phyloP scores from a whole-genome alignment of 1,140 invertebrate genomes.

The Mamestra configurata region DNA sequence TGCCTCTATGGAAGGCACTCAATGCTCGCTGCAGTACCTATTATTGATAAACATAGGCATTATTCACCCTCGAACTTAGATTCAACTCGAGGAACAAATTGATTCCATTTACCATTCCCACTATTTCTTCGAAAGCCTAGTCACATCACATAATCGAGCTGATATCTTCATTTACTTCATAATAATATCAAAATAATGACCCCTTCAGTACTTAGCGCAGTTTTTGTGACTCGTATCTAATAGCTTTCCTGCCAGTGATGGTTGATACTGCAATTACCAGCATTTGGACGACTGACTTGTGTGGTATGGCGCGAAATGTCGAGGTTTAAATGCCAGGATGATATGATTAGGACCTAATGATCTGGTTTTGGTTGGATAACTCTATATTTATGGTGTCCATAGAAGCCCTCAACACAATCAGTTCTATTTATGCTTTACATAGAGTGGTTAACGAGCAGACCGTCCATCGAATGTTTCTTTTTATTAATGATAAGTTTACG shows the following conservation, averaged over 20 bases:
- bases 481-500: no score
- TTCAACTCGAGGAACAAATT: no score
- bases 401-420: no score
- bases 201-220: background rate
- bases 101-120: slow-evolving; percentile 1
- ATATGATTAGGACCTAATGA: background rate
- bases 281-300: background rate
- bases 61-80: no score
- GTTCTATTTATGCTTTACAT: no score
- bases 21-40: no score
- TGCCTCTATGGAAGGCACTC: no score
- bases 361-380: no score
- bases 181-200: slow-evolving; percentile 29
- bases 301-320: background rate
- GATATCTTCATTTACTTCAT: slow-evolving; percentile 31
- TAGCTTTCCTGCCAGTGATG: slow-evolving; percentile 3
- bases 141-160: slow-evolving; percentile 7
- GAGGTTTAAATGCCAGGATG: background rate
- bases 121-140: background rate
- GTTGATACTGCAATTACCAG: slow-evolving; percentile 12
- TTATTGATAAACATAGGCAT: no score
- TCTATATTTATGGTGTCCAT: no score
- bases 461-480: no score
- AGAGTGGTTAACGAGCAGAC: no score
- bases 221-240: slow-evolving; percentile 14